A percentile compares a stretch with the other conserved stretches of the same genome.
phyloP scores from a whole-genome alignment of 2,113 vertebrate species.

The Thamnaconus septentrionalis region DNA sequence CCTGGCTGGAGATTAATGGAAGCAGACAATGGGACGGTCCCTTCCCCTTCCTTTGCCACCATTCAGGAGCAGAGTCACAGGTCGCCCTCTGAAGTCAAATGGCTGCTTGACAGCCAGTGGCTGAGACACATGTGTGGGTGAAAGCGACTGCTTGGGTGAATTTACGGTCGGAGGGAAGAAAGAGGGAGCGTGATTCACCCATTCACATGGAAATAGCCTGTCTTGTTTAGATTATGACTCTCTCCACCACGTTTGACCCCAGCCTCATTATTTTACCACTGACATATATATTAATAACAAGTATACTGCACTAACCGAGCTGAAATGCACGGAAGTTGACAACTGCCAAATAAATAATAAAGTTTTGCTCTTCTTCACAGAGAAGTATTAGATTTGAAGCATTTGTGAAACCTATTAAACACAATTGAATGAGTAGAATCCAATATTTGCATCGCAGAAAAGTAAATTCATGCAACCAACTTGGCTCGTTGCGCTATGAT shows the following conservation, averaged over 20 bases:
- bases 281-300: too few relatives aligned
- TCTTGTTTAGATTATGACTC: constrained; percentile 2
- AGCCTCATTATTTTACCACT: not conserved
- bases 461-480: too few relatives aligned
- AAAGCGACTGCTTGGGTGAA: constrained; percentile 28
- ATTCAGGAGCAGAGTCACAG: constrained; percentile 57
- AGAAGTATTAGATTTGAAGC: too few relatives aligned
- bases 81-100: constrained; percentile 49
- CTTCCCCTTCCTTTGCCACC: constrained; percentile 32
- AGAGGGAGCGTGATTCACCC: constrained; percentile 24
- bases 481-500: too few relatives aligned
- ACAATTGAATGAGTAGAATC: too few relatives aligned
- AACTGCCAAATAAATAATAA: too few relatives aligned
- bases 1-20: constrained; percentile 48
- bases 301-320: too few relatives aligned
- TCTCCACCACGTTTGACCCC: not conserved
- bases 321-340: too few relatives aligned
- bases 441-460: too few relatives aligned
- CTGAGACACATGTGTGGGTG: constrained; percentile 33
- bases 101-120: constrained; percentile 14
- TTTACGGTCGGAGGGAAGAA: constrained; percentile 12
- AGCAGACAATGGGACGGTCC: constrained; percentile 46
- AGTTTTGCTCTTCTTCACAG: too few relatives aligned
- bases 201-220: constrained; percentile 33
- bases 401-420: too few relatives aligned